These are phyloP conservation scores for Spinus pinus DNA, from an alignment of 2,797 vertebrate genomes.

Conservation along the genomic window DNA sequence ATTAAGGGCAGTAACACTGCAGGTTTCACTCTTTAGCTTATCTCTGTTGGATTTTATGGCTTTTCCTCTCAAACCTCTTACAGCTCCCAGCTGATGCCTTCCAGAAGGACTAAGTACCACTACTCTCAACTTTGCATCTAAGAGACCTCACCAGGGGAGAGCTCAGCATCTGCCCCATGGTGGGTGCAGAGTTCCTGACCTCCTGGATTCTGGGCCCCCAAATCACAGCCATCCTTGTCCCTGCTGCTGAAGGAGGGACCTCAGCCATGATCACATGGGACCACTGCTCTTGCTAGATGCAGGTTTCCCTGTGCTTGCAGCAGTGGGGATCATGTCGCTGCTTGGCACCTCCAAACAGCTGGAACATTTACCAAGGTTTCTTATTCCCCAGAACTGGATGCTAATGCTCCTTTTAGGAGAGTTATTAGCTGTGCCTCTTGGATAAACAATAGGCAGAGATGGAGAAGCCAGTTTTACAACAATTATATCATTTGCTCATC, in stretches of 20 bases:
- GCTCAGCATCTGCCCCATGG: rapidly evolving
- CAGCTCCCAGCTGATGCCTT: neutral
- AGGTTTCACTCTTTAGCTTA: neutral
- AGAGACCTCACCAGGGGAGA: neutral
- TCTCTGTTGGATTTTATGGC: neutral
- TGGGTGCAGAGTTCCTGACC: neutral
- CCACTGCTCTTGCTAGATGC: neutral
- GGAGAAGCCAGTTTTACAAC: neutral
- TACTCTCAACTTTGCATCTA: neutral
- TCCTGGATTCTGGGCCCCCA: neutral
- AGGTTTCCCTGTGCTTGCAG: neutral
- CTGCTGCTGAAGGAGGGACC: neutral
- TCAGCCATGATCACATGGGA: neutral
- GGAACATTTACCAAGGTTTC: neutral
- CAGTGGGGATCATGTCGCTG: rapidly evolving
- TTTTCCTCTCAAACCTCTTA: neutral
- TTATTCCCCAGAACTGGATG: neutral
- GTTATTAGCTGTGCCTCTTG: neutral
- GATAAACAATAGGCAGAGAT: neutral
- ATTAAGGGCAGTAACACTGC: neutral
- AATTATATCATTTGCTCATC: neutral
- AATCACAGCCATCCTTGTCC: neutral
- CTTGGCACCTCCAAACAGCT: neutral
- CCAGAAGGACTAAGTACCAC: neutral
- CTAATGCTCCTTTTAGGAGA: neutral